These are phyloP conservation scores for Lobophora halterata DNA, from an alignment of 2,888 invertebrate genomes.

Conservation along the genomic window DNA sequence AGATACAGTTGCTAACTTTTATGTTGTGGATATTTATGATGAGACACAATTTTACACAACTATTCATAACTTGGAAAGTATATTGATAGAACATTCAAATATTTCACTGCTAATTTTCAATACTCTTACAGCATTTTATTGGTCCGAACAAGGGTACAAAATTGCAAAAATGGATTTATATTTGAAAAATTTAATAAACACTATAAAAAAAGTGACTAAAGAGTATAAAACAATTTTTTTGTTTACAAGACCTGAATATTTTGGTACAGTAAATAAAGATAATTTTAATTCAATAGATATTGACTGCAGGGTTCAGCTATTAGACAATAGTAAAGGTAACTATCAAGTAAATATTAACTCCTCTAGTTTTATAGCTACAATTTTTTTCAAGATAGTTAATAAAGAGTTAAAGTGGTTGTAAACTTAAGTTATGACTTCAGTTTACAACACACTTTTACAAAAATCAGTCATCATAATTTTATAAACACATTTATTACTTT, in stretches of 20 bases:
- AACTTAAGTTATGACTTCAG: no score
- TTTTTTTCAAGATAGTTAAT: slow-evolving; percentile 36
- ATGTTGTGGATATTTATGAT: slow-evolving; percentile 62
- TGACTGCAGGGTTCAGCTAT: slow-evolving; percentile 61
- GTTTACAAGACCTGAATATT: slow-evolving; percentile 78
- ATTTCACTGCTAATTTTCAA: slow-evolving; percentile 66
- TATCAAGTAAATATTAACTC: slow-evolving; percentile 39
- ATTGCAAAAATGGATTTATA: slow-evolving; percentile 75
- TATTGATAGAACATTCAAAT: slow-evolving; percentile 55
- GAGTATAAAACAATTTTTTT: slow-evolving; percentile 73
- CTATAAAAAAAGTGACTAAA: slow-evolving; percentile 67
- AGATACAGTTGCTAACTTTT: slow-evolving; percentile 46
- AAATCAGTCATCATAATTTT: background rate
- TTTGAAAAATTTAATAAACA: slow-evolving; percentile 59
- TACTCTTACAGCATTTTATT: slow-evolving; percentile 74
- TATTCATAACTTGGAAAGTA: slow-evolving; percentile 64
- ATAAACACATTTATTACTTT: background rate
- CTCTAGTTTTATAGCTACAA: slow-evolving; percentile 31
- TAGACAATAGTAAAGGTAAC: slow-evolving; percentile 23
- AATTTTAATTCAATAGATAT: slow-evolving; percentile 47
- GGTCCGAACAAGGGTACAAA: slow-evolving; percentile 73
- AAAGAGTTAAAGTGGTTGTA: slow-evolving; percentile 35
- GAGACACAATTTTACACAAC: slow-evolving; percentile 62
- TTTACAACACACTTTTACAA: no score
- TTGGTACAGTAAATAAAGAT: slow-evolving; percentile 64